Base-by-base conservation (phyloP, 2,113 vertebrate genomes). In the Saccopteryx leptura region DNA sequence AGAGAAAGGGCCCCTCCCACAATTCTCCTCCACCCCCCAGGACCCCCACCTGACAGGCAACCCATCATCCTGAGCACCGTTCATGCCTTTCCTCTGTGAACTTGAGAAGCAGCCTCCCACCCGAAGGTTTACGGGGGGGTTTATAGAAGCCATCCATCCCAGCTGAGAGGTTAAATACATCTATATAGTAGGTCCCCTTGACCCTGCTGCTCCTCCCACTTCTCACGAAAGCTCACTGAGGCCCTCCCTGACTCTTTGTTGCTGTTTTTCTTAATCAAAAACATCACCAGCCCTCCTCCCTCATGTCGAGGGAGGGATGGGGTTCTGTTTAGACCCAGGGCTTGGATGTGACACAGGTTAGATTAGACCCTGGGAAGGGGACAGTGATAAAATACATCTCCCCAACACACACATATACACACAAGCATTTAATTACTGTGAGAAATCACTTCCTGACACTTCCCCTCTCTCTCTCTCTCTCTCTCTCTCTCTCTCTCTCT, bases 181-280 rank as follows among this genome's bases (percentile, higher is more conserved):
- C 96, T 97, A 95, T 97, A 94, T 96, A 92, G 90, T 65, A 91
- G 93, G 74, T 91, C 92, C 84, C 90, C 12, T 19, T 52, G 60
- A 97, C 71, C 96, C 69, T 69, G 63, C 93, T 31, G 91, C 95
- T 95, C 89, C 71, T 6, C 71, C 84, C 60, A 69, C 88, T 84
- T 97, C 97, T 96, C 97, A 96, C 61, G 80, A 95, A 97, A 80
- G 92, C 97, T 97, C 66, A 74, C 95, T 94, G 75, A 89, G 90
- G 97, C 79, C 39, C 66, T 85, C 79, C 39, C 66, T 85, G 9
- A 65, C 8, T 71, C 52, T 61, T 94, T 26, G 12, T 21, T 31
- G n/a, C 50, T 69, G 3, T 72, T 68, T 94, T 97, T 98, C 97
- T 96, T 93, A 98, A 98, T 98, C 82, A 96, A 97, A 98, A 98